Evolutionary conservation across 2,113 vertebrate genomes (phyloP).

Genomic region (Aspidoscelis tigris): DNA sequence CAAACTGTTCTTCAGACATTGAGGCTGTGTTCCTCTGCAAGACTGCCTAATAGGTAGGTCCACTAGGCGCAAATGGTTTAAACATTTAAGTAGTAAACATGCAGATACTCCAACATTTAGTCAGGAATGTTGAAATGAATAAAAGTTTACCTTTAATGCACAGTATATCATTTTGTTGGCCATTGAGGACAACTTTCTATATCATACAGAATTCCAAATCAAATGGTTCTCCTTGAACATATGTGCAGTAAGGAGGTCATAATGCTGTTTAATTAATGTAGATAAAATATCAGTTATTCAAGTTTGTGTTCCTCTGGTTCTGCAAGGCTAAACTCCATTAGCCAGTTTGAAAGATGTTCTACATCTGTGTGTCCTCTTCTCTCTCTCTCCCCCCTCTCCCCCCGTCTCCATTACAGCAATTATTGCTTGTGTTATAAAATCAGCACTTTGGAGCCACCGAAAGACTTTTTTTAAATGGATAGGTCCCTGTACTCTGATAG

Average conservation of each 20-base stretch:
- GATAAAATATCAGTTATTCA: slow-evolving; percentile 8
- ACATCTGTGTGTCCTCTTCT: not conserved
- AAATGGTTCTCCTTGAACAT: not conserved
- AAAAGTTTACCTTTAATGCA: not conserved
- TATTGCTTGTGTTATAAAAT: slow-evolving; percentile 5
- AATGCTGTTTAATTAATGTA: not conserved
- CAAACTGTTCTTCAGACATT: not conserved
- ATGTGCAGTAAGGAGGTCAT: not conserved
- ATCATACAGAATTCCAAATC: not conserved
- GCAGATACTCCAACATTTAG: not conserved
- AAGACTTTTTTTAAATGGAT: slow-evolving; percentile 41
- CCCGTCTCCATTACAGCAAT: not conserved
- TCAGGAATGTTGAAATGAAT: not conserved
- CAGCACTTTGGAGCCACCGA: slow-evolving; percentile 30
- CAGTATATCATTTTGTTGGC: too few species aligned
- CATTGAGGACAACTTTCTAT: not conserved
- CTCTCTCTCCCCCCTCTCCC: not conserved
- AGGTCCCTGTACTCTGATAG: slow-evolving; percentile 11
- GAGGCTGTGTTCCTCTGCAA: not conserved
- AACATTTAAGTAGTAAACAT: not conserved
- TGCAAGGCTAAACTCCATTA: not conserved
- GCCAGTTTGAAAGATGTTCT: slow-evolving; percentile 16
- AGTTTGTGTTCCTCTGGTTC: slow-evolving; percentile 4
- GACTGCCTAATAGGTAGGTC: not conserved
- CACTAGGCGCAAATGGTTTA: not conserved